phyloP scores from a whole-genome alignment of 2,888 invertebrate genomes.

The Celastrina argiolus region DNA sequence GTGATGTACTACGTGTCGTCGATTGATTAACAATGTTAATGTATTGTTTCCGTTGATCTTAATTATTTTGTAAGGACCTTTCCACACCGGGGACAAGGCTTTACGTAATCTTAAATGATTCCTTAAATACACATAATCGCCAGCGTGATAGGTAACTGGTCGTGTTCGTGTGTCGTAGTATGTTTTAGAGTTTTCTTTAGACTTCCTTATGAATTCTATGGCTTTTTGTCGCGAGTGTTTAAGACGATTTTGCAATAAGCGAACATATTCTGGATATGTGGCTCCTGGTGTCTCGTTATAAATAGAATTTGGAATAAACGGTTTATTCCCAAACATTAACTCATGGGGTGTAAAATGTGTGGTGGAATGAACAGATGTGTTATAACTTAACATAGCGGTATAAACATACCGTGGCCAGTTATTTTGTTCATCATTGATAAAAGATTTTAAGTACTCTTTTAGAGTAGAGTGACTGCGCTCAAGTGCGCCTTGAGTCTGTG shows the following conservation, averaged over 20 bases:
- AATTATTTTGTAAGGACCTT: background rate
- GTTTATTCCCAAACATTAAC: conserved; percentile 5
- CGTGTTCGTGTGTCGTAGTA: no score
- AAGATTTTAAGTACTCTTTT: background rate
- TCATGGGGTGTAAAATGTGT: background rate
- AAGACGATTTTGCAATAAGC: background rate
- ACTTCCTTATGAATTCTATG: no score
- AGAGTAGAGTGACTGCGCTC: background rate
- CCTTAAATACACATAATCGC: background rate
- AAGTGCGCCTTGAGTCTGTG: background rate
- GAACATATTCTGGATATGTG: background rate
- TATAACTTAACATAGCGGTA: background rate
- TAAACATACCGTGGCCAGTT: background rate
- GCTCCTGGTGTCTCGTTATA: background rate
- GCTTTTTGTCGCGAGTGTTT: background rate
- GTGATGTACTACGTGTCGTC: conserved; percentile 1
- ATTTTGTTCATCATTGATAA: background rate
- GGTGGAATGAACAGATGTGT: background rate
- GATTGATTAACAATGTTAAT: background rate
- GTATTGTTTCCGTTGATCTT: no score
- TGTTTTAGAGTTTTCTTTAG: no score
- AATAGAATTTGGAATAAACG: conserved; percentile 1
- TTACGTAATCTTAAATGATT: conserved; percentile 12
- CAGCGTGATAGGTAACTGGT: background rate
- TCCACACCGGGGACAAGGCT: no score